Evolutionary conservation across 2,113 vertebrate species (phyloP).

Genomic region (Gasterosteus nipponicus): DNA sequence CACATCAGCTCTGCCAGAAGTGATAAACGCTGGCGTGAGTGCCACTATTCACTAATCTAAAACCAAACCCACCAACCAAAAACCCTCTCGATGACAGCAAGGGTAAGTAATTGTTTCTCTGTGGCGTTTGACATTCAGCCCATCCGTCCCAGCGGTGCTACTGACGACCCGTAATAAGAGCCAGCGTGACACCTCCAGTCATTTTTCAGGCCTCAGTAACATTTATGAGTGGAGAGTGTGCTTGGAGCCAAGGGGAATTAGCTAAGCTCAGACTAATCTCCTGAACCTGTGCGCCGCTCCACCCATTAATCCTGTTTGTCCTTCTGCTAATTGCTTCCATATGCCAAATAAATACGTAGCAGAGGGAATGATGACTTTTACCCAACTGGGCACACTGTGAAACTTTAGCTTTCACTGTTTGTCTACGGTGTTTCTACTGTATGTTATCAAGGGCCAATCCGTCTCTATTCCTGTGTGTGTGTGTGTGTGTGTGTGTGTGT

Average conservation of each 20-base stretch:
- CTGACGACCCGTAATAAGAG: conserved; percentile 59
- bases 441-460: conserved; percentile 40
- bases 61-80: conserved; percentile 57
- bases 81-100: conserved; percentile 52
- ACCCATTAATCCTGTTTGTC: conserved; percentile 78
- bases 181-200: conserved; percentile 60
- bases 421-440: conserved; percentile 41
- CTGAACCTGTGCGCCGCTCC: conserved; percentile 65
- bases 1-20: conserved; percentile 42
- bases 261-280: conserved; percentile 72
- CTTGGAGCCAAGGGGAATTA: conserved; percentile 68
- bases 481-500: conserved; percentile 16
- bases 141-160: conserved; percentile 35
- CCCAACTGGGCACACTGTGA: conserved; percentile 12
- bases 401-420: conserved; percentile 31
- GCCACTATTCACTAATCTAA: conserved; percentile 66
- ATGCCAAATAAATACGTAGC: conserved; percentile 68
- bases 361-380: conserved; percentile 55
- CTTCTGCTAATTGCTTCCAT: conserved; percentile 75
- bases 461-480: conserved; percentile 14
- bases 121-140: conserved; percentile 55
- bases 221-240: conserved; percentile 44
- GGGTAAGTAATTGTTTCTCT: conserved; percentile 71
- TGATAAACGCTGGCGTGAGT: conserved; percentile 51
- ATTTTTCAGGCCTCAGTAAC: conserved; percentile 60